Base-by-base conservation (phyloP, 2,113 vertebrate species). In the Meleagris gallopavo region DNA sequence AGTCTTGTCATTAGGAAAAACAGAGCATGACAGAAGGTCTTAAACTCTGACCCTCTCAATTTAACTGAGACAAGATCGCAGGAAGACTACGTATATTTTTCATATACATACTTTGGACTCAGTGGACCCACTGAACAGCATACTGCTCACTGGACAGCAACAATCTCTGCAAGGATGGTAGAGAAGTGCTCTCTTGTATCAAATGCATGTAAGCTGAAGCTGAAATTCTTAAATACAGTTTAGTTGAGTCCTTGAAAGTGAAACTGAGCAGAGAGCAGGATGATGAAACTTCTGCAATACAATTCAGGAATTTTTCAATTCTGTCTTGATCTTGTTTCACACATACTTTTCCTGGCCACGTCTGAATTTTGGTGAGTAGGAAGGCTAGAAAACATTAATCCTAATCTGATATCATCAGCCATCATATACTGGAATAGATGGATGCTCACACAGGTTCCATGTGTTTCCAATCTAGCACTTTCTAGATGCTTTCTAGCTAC, bases 181-280 rank as follows among this genome's bases (percentile, higher is more conserved):
- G 43, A 65, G 12, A 95, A 91, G 45, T 45, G 60, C 11, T 85
- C 25, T 65, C 58, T 61, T 83, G 40, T 57, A 83, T 25, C 38
- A 87, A 71, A 91, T 57, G 43, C 17, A 48, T 15, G 50, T 69
- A 70, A 27, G 20, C 45, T 87, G 48, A 30, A 58, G 83, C 54
- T 12, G 12, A 76, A 79, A 18, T 61, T 91, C 45, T 94, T 95
- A 92, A 91, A 87, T 54, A 82, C 29, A 25, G 5, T 65, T 92
- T 79, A 70, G 14, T 75, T 95, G 77, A 61, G 62, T 25, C 54
- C 60, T 89, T 89, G 78, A 73, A 89, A 93, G 43, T 61, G 2
- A 82, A 81, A 45, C 58, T 73, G 24, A 36, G 48, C 6, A 73
- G 27, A 64, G 4, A 65, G 25, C 14, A 81, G 13, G 34, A 78